Percentiles rank a stretch among this genome's conserved stretches.
Evolutionary conservation across 2,113 vertebrate genomes (phyloP).

Genomic region (Nibea albiflora): DNA sequence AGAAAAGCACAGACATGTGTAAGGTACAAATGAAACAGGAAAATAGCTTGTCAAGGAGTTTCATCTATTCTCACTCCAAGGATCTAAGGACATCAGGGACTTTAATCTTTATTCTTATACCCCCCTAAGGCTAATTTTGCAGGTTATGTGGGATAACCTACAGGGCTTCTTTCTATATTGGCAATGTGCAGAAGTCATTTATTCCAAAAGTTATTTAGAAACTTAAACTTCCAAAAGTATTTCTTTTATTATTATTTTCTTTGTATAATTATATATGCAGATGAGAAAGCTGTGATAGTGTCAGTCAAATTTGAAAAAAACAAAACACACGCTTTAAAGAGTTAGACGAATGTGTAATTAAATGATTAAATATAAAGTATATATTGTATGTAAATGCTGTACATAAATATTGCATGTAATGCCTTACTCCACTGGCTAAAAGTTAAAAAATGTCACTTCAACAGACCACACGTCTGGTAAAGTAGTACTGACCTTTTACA

Average conservation of each 20-base stretch:
- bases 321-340: not conserved
- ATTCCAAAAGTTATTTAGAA: not conserved
- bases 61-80: not conserved
- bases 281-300: no score
- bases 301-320: no score
- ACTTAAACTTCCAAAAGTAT: not conserved
- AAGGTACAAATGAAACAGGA: not conserved
- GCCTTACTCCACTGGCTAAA: no score
- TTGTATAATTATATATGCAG: no score
- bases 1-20: not conserved
- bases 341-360: not conserved
- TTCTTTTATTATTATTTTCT: no score
- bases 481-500: no score
- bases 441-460: no score
- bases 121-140: conserved; percentile 17
- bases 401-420: no score
- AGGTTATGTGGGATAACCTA: conserved; percentile 21
- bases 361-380: not conserved
- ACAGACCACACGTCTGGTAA: no score
- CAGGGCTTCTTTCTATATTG: not conserved
- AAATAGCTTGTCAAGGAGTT: not conserved
- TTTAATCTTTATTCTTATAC: conserved; percentile 48
- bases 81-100: conserved; percentile 27
- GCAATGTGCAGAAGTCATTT: not conserved
- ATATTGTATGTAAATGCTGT: not conserved